A percentile compares a stretch with the other conserved stretches of the same genome.
Conservation (phyloP, 2,888 invertebrate species). For the Hirudinaria manillensis region DNA sequence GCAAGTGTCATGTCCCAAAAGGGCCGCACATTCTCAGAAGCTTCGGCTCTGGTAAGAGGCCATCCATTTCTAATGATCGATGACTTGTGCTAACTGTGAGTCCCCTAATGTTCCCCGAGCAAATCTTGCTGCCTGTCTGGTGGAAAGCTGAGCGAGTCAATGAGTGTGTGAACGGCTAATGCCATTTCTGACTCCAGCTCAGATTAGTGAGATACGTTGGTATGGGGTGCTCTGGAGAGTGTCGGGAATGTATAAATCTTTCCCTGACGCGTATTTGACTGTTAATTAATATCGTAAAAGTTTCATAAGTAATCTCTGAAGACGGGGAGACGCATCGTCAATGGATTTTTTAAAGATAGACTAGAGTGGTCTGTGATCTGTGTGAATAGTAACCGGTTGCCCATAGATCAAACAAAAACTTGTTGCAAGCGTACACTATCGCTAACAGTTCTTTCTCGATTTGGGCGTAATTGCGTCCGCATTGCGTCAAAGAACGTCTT, state of each 20-base stretch:
- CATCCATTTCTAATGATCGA: background rate
- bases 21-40: background rate
- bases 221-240: constrained; percentile 37
- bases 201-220: background rate
- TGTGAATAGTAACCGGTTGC: constrained; percentile 30
- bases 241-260: constrained; percentile 39
- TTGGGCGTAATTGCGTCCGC: constrained; percentile 38
- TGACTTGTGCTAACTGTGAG: constrained; percentile 10
- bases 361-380: constrained; percentile 39
- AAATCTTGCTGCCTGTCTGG: constrained; percentile 24
- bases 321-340: constrained; percentile 27
- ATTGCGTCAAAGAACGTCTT: constrained; percentile 35
- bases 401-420: constrained; percentile 38
- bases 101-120: constrained; percentile 21
- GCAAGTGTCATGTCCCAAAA: constrained; percentile 5
- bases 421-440: constrained; percentile 35
- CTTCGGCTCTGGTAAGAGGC: constrained; percentile 10
- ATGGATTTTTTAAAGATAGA: constrained; percentile 26
- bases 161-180: constrained; percentile 27
- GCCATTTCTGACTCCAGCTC: constrained; percentile 25
- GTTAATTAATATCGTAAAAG: constrained; percentile 34
- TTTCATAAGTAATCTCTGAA: constrained; percentile 36
- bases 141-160: background rate
- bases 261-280: constrained; percentile 36
- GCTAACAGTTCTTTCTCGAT: constrained; percentile 38